These are phyloP conservation scores for Ageneiosus marmoratus DNA, from an alignment of 2,113 vertebrate species.

Conservation along the genomic window DNA sequence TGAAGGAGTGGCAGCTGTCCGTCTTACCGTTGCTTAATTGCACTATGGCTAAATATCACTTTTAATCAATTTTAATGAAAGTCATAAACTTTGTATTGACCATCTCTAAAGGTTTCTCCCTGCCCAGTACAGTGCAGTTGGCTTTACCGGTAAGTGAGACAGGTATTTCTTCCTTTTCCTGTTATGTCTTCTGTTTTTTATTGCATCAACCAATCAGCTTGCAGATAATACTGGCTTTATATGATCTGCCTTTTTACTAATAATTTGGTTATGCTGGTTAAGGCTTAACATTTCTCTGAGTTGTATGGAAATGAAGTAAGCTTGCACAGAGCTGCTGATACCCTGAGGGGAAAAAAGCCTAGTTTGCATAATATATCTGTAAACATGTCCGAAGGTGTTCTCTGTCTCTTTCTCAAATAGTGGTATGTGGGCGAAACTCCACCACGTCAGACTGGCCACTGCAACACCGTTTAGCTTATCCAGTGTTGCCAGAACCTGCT, in stretches of 20 bases:
- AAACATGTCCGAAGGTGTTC: conserved; percentile 22
- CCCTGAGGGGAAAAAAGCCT: conserved; percentile 30
- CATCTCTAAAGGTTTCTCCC: conserved; percentile 54
- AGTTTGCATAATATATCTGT: conserved; percentile 7
- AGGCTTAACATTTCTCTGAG: neutral
- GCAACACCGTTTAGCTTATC: neutral
- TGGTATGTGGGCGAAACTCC: conserved; percentile 39
- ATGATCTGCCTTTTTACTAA: neutral
- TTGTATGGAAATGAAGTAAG: neutral
- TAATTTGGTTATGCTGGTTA: neutral
- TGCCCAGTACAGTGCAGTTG: conserved; percentile 48
- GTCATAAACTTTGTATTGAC: conserved; percentile 42
- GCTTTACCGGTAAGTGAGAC: conserved; percentile 55
- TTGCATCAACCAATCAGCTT: conserved; percentile 2
- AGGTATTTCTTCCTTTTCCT: conserved; percentile 13
- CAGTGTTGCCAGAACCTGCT: neutral
- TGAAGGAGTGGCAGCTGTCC: conserved; percentile 26
- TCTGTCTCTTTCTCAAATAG: neutral
- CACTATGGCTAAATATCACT: conserved; percentile 23
- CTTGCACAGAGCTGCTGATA: conserved; percentile 29
- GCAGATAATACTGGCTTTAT: conserved; percentile 16
- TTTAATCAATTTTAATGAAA: conserved; percentile 3
- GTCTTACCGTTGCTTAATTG: conserved; percentile 22
- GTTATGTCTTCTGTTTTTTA: neutral
- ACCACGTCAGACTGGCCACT: neutral